Conservation (phyloP, 2,113 vertebrate genomes). For the Monopterus albus region DNA sequence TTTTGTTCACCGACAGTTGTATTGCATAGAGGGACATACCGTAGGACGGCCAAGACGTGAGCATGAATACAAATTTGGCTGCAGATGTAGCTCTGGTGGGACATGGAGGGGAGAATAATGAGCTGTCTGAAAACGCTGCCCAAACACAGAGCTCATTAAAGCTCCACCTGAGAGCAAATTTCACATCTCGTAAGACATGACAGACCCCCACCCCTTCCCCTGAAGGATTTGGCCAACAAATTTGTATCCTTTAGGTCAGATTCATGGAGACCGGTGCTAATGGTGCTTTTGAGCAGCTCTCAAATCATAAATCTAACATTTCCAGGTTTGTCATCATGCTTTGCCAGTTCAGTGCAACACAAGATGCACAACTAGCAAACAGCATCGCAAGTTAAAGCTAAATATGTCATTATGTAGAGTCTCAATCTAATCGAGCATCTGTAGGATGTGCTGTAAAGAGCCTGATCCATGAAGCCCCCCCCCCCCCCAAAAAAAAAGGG, state of each 20-base stretch:
- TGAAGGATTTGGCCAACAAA: not conserved
- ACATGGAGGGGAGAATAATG: conserved; percentile 17
- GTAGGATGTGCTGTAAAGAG: too few relatives aligned
- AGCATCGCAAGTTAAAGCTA: not conserved
- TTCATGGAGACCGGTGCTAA: not conserved
- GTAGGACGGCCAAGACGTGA: not conserved
- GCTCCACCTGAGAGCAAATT: not conserved
- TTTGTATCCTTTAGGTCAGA: not conserved
- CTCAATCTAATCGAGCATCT: too few relatives aligned
- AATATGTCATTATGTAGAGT: too few relatives aligned
- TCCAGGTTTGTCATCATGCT: not conserved
- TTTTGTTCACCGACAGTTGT: conserved; percentile 11
- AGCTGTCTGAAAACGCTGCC: conserved; percentile 31
- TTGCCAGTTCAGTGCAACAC: not conserved
- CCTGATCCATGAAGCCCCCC: too few relatives aligned
- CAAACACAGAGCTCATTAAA: conserved; percentile 39
- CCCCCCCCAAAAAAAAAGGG: too few relatives aligned
- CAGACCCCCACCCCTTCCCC: not conserved
- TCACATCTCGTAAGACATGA: not conserved
- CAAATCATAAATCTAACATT: not conserved
- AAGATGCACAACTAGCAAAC: not conserved
- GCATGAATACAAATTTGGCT: conserved; percentile 19
- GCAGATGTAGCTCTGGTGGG: conserved; percentile 33
- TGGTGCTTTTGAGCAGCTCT: too few relatives aligned
- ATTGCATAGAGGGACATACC: not conserved